These are phyloP conservation scores for Bacillus rossius DNA, from an alignment of 1,140 invertebrate species.

Conservation along the genomic window DNA sequence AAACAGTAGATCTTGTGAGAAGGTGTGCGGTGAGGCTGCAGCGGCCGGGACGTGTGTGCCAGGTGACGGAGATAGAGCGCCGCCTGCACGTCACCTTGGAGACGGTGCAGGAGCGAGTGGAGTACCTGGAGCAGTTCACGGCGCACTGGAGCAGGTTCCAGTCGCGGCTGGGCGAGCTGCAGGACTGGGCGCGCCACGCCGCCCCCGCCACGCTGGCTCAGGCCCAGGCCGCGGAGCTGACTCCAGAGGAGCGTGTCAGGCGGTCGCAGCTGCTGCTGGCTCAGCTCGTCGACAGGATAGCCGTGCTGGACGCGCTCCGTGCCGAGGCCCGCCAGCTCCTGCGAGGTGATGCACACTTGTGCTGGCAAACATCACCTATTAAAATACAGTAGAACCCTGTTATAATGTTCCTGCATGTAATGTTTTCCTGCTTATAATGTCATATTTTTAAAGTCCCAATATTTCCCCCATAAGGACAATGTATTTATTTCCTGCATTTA, in stretches of 20 bases:
- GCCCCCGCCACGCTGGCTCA: conserved; percentile 71
- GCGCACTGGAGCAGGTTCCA: conserved; percentile 77
- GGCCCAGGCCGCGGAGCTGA: conserved; percentile 60
- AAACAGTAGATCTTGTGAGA: too few species aligned
- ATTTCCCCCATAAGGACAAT: too few species aligned
- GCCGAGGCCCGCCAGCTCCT: conserved; percentile 70
- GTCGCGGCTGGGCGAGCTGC: conserved; percentile 56
- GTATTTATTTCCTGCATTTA: too few species aligned
- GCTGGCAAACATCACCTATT: too few species aligned
- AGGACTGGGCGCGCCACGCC: conserved; percentile 64
- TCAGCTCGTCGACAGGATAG: conserved; percentile 65
- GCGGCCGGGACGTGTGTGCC: conserved; percentile 1
- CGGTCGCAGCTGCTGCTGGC: conserved; percentile 64
- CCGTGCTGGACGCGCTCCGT: conserved; percentile 63
- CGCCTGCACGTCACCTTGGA: conserved; percentile 67
- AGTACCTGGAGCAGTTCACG: conserved; percentile 73
- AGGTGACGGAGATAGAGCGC: conserved; percentile 66
- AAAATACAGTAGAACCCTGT: too few species aligned
- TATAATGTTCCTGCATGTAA: too few species aligned
- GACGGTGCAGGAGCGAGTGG: conserved; percentile 70
- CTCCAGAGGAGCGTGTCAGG: conserved; percentile 67
- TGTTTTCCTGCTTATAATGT: too few species aligned
- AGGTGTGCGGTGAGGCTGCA: too few species aligned
- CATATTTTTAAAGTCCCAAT: too few species aligned
- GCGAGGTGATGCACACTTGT: too few species aligned